phyloP scores from a whole-genome alignment of 2,113 vertebrate species.

The Rattus rattus region DNA sequence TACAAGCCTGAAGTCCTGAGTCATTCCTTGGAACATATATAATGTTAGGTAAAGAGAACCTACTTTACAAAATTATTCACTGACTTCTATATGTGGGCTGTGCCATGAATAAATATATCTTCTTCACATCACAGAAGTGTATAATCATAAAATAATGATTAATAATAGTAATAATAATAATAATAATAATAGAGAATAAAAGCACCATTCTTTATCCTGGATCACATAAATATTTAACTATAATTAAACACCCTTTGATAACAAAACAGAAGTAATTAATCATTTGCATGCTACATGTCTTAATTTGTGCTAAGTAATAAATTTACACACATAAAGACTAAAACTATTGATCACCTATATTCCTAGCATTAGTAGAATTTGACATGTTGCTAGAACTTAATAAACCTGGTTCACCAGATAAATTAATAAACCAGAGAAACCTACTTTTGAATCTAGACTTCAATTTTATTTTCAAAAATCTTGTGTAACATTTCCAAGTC shows the following conservation, averaged over 20 bases:
- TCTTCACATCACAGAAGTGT: too few relatives aligned
- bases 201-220: neutral
- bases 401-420: neutral
- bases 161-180: neutral
- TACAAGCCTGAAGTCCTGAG: neutral
- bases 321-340: neutral
- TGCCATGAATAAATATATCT: neutral
- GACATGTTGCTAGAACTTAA: neutral
- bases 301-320: neutral
- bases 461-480: neutral
- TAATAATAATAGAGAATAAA: neutral
- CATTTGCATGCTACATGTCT: neutral
- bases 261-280: neutral
- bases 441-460: conserved; percentile 14
- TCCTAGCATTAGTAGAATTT: neutral
- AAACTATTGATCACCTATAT: neutral
- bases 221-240: neutral
- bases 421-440: neutral
- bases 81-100: neutral
- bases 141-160: neutral
- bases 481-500: neutral
- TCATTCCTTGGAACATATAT: too few relatives aligned
- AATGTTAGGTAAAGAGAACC: neutral
- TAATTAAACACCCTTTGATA: neutral
- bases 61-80: too few relatives aligned